Base-by-base conservation (phyloP, 2,113 vertebrate genomes). In the Scophthalmus maximus region DNA sequence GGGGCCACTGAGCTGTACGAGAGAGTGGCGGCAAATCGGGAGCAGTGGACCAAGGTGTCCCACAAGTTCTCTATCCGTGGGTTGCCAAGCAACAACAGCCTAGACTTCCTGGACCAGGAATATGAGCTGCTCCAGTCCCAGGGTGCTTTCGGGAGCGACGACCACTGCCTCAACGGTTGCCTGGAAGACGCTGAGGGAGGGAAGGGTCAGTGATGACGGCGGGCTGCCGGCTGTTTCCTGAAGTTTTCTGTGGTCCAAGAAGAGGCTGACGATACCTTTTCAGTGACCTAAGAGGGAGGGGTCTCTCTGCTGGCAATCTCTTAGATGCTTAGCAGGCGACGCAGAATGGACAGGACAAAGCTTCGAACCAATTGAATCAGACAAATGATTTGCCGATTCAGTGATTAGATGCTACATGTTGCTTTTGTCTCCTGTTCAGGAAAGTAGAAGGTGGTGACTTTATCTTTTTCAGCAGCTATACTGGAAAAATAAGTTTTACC, bases 51-150 rank as follows among this genome's bases (percentile, higher is more conserved):
- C 68, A 97, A 97, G 82, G 96, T 99, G 34, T 97, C 97, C 10
- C 96, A 99, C 92, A 99, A 97, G 63, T 99, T 98, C 95, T 97
- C 96, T 88, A 96, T 97, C 86, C 92, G 97, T 0, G 98, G 98
- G 2, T 89, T 99, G 84, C 98, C 98, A 1, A 99, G 97, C 84
- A 96, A 98, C 96, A 98, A 99, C 91, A 98, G 97, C 2, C 88
- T 99, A 84, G 98, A 99, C 94, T 99, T 99, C 66, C 86, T 99
- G 90, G 96, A 98, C 23, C 97, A 99, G 80, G 97, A 98, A 44
- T 97, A 96, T 0, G 97, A 98, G 91, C 94, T 96, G 15, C 94
- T 96, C 32, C 94, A 94, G 76, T 86, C 89, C 1, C 92, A 96
- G 46, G 94, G 92, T 1, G 90, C 86, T 1, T 93, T 96, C 1